Conservation (phyloP, 2,888 invertebrate genomes). For the Rhingia rostrata region DNA sequence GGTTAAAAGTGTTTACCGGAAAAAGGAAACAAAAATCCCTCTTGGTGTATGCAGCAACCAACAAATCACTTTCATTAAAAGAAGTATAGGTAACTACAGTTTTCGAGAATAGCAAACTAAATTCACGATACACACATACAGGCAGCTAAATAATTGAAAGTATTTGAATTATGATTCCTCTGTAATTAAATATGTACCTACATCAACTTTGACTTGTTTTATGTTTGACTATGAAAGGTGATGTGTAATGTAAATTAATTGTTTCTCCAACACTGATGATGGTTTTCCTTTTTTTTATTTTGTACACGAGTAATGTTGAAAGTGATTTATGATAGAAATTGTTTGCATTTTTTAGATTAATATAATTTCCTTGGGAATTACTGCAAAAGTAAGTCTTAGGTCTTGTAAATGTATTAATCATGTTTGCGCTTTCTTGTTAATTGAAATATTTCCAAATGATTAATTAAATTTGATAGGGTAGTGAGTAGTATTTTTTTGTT, state of each 20-base stretch:
- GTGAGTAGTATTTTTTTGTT: too few relatives aligned
- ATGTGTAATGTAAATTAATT: conserved; percentile 14
- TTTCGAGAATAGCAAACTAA: conserved; percentile 15
- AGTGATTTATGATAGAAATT: conserved; percentile 46
- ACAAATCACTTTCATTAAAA: conserved; percentile 56
- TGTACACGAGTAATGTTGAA: background rate
- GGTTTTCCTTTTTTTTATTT: background rate
- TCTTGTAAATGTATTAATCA: conserved; percentile 37
- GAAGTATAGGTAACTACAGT: conserved; percentile 11
- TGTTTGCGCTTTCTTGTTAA: conserved; percentile 32
- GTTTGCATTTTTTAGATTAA: conserved; percentile 21
- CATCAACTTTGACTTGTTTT: background rate
- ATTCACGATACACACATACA: conserved; percentile 4
- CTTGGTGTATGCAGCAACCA: conserved; percentile 19
- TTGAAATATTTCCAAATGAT: conserved; percentile 41
- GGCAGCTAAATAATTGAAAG: background rate
- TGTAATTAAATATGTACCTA: background rate
- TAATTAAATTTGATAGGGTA: conserved; percentile 15
- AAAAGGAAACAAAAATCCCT: background rate
- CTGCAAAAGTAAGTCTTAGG: background rate
- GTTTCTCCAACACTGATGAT: conserved; percentile 2
- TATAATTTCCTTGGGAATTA: conserved; percentile 9
- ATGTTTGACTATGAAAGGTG: background rate
- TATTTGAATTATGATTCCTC: background rate
- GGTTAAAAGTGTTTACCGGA: conserved; percentile 62